Percentiles rank a stretch among this genome's conserved stretches.
phyloP scores from a whole-genome alignment of 1,140 invertebrate species.

The Capitella teleta region DNA sequence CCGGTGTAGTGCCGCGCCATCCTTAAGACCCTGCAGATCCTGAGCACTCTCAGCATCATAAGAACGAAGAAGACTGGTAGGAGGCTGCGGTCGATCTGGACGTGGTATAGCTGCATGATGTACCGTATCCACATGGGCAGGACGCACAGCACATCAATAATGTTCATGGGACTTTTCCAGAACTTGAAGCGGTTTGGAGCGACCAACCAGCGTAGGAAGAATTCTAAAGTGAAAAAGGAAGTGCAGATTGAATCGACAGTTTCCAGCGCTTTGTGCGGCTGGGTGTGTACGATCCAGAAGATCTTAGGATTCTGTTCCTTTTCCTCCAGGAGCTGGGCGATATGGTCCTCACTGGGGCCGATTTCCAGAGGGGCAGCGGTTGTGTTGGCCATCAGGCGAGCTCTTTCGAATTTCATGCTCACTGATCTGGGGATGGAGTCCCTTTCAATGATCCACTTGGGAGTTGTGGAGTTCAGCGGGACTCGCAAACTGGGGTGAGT shows the following conservation, averaged over 20 bases:
- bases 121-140: conserved; percentile 63
- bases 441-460: background rate
- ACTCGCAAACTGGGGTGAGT: conserved; percentile 1
- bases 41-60: conserved; percentile 6
- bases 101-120: conserved; percentile 81
- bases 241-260: conserved; percentile 22
- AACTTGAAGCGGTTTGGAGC: conserved; percentile 15
- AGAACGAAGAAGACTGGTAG: conserved; percentile 7
- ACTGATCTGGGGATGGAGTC: background rate
- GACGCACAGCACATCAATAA: conserved; percentile 93
- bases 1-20: conserved; percentile 7
- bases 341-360: background rate
- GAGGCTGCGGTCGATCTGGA: conserved; percentile 39
- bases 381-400: background rate
- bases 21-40: conserved; percentile 6
- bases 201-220: conserved; percentile 25
- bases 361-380: background rate
- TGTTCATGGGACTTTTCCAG: conserved; percentile 79
- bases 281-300: background rate
- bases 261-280: conserved; percentile 7
- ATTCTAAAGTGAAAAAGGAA: conserved; percentile 35
- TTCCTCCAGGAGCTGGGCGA: background rate
- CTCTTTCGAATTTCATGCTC: background rate
- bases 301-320: background rate
- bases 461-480: background rate